Percentiles rank a stretch among this genome's conserved stretches.
Conservation (phyloP, 1,140 invertebrate genomes). For the Epicauta chinensis region DNA sequence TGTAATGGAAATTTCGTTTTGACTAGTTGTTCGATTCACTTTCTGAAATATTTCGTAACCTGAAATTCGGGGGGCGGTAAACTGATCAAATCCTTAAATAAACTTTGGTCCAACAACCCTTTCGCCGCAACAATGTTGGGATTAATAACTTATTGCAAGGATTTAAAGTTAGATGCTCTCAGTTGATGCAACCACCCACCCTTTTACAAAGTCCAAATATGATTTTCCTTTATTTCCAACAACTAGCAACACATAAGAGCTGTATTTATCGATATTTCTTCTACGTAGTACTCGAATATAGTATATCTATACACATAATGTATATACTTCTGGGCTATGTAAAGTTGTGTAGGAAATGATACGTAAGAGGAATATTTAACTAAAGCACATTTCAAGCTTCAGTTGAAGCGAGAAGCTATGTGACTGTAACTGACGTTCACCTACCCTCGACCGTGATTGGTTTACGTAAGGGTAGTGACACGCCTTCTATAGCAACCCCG, state of each 20-base stretch:
- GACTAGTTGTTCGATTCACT: conserved; percentile 1
- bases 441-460: conserved; percentile 22
- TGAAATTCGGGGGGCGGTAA: conserved; percentile 10
- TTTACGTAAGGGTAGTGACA: conserved; percentile 16
- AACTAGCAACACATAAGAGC: neutral
- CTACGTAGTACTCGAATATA: neutral
- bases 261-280: neutral
- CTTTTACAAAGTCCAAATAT: too few relatives aligned
- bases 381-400: conserved; percentile 31
- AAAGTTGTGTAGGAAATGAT: conserved; percentile 8
- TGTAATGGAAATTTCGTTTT: too few relatives aligned
- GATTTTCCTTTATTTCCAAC: too few relatives aligned
- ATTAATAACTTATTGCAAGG: conserved; percentile 27
- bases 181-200: neutral
- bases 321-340: neutral
- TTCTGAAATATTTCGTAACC: conserved; percentile 9
- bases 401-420: conserved; percentile 35
- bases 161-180: conserved; percentile 16
- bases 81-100: conserved; percentile 12
- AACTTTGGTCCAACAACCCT: conserved; percentile 19
- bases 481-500: conserved; percentile 25
- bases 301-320: neutral
- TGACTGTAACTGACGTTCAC: conserved; percentile 36
- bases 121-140: conserved; percentile 25
- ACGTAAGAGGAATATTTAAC: conserved; percentile 25